These are phyloP conservation scores for Platorchestia sp. DNA, from an alignment of 1,140 invertebrate species.

Conservation along the genomic window DNA sequence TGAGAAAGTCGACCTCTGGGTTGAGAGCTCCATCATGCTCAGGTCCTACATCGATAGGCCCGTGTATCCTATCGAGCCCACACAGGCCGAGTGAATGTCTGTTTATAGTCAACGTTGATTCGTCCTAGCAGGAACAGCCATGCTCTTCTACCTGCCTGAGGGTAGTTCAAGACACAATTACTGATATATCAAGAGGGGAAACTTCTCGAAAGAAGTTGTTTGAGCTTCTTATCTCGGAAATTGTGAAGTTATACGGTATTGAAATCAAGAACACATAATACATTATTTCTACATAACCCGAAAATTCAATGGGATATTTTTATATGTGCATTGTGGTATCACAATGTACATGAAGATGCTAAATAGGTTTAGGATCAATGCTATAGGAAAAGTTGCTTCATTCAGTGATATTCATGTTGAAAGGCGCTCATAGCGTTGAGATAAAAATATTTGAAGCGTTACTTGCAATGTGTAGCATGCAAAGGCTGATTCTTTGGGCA, in stretches of 20 bases:
- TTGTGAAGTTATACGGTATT: background rate
- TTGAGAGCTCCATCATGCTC: slow-evolving; percentile 90
- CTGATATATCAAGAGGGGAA: background rate
- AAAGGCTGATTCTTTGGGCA: background rate
- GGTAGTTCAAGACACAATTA: background rate
- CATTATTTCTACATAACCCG: background rate
- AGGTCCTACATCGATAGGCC: slow-evolving; percentile 78
- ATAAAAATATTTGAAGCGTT: background rate
- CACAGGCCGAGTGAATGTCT: background rate
- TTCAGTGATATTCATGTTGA: background rate
- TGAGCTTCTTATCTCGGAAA: background rate
- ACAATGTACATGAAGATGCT: background rate
- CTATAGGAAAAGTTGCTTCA: background rate
- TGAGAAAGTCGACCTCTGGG: slow-evolving; percentile 94
- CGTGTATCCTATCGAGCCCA: slow-evolving; percentile 64
- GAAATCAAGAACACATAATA: background rate
- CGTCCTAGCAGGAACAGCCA: background rate
- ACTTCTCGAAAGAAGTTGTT: background rate
- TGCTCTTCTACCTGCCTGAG: background rate
- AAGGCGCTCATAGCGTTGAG: background rate
- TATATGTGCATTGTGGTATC: background rate
- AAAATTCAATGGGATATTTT: background rate
- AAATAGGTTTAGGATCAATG: background rate
- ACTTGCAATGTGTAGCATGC: background rate
- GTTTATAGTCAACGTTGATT: background rate